Evolutionary conservation across 2,797 vertebrate species (phyloP), one percentile per base, ranked within the genome.

Genomic region (Myiothlypis chrysogaster): DNA sequence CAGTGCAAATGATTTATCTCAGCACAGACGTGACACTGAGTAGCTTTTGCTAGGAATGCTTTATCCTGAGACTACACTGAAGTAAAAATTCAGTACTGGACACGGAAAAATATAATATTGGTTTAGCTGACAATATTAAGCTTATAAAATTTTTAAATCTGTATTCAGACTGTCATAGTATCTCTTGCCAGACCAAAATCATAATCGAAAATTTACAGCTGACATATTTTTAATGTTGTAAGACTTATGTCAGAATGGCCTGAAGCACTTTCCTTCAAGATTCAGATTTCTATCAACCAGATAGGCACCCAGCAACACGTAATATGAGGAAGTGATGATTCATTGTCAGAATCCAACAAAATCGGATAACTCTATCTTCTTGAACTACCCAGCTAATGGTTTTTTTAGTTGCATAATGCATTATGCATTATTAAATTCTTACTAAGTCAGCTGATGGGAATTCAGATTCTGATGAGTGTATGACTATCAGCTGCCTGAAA

Each of bases 261-360:
- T 60, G 53, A 75, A 94, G 69, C 73, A 87, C 68, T 85, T 88
- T 94, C 46, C 82, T 92, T 91, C 69, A 56, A 37, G 39, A 93
- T 89, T 90, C 65, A 85, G 35, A 65, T 83, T 85, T 8, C 56
- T 89, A 57, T 92, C 71, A 94, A 79, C 61, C 60, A 91, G 55
- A 90, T 61, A 86, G 55, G n/a, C 65, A 85, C 32, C 30, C 46
- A 93, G 56, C 13, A 91, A 59, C 60, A 72, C 6, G 7, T 39
- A 87, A 81, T 68, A 65, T 32, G 69, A 88, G 60, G 69, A 95
- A 94, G 47, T 89, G 49, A 93, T 93, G 85, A 91, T 72, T 96
- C 85, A 87, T 65, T 95, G 65, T 65, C 57, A 61, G 59, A 90
- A 86, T 72, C 50, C 93, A 95, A 43, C 53, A 59, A 94, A 92